Evolutionary conservation across 2,888 invertebrate genomes (phyloP).

Genomic region (Dioctria rufipes): DNA sequence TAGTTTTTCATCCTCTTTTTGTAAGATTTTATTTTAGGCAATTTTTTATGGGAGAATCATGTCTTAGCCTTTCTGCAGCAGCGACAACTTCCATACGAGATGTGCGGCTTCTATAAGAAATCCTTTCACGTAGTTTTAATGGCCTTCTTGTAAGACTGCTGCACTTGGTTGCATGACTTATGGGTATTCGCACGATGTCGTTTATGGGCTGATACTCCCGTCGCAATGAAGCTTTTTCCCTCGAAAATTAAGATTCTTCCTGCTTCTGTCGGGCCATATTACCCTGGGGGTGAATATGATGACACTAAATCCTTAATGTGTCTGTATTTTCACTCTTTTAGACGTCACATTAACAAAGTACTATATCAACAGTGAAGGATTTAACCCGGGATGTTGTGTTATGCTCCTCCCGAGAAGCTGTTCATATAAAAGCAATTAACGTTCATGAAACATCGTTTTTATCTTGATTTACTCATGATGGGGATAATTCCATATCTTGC

Average conservation of each 20-base stretch:
- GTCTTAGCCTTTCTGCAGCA: constrained; percentile 21
- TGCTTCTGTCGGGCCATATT: not conserved
- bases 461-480: constrained; percentile 56
- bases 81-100: constrained; percentile 40
- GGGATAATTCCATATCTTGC: constrained; percentile 49
- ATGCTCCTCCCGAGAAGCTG: constrained; percentile 11
- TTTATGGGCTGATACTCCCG: constrained; percentile 49
- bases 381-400: not conserved
- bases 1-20: constrained; percentile 29
- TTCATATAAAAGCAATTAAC: constrained; percentile 58
- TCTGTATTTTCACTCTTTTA: not conserved
- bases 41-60: constrained; percentile 50
- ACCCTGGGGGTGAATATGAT: not conserved
- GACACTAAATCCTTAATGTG: constrained; percentile 22
- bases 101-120: constrained; percentile 26
- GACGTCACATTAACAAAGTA: constrained; percentile 37
- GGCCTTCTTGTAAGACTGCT: constrained; percentile 50
- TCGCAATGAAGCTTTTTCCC: constrained; percentile 36
- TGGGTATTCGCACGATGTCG: constrained; percentile 46
- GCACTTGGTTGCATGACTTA: constrained; percentile 52
- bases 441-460: constrained; percentile 57
- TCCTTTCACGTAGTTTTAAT: constrained; percentile 53
- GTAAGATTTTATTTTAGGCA: constrained; percentile 48
- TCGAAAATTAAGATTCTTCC: constrained; percentile 39
- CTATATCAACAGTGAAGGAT: constrained; percentile 28